Evolutionary conservation across 2,888 invertebrate species (phyloP).

Genomic region (Noctua pronuba): DNA sequence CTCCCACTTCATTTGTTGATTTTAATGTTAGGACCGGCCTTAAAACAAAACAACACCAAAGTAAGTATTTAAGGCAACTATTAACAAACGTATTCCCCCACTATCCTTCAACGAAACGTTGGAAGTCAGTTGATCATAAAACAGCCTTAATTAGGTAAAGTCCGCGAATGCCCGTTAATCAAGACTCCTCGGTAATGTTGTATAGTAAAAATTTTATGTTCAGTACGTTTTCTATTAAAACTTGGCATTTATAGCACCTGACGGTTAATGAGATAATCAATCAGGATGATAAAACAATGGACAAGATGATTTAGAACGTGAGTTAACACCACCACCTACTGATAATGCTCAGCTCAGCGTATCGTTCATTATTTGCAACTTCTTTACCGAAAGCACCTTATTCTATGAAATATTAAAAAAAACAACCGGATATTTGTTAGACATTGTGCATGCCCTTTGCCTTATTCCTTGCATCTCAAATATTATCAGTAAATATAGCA

Average conservation of each 20-base stretch:
- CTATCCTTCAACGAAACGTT: conserved; percentile 41
- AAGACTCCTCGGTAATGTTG: conserved; percentile 50
- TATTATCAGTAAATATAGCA: too few relatives aligned
- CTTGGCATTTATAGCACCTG: conserved; percentile 58
- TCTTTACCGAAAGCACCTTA: too few relatives aligned
- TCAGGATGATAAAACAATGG: conserved; percentile 37
- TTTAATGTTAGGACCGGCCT: conserved; percentile 12
- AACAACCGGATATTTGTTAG: too few relatives aligned
- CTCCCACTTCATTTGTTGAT: conserved; percentile 16
- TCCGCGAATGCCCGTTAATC: conserved; percentile 60
- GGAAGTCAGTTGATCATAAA: conserved; percentile 62
- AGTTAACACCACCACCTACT: too few relatives aligned
- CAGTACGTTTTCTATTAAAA: conserved; percentile 65
- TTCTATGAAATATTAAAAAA: too few relatives aligned
- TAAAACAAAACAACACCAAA: conserved; percentile 43
- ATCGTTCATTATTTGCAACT: too few relatives aligned
- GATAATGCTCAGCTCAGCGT: too few relatives aligned
- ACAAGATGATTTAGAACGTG: conserved; percentile 18
- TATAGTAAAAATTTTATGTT: conserved; percentile 63
- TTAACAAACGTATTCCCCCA: conserved; percentile 35
- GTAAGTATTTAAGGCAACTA: conserved; percentile 27
- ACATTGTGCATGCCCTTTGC: too few relatives aligned
- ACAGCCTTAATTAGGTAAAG: conserved; percentile 61
- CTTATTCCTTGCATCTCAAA: too few relatives aligned
- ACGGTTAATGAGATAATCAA: conserved; percentile 49